Conservation (phyloP, 2,113 vertebrate species). For the Miniopterus natalensis region DNA sequence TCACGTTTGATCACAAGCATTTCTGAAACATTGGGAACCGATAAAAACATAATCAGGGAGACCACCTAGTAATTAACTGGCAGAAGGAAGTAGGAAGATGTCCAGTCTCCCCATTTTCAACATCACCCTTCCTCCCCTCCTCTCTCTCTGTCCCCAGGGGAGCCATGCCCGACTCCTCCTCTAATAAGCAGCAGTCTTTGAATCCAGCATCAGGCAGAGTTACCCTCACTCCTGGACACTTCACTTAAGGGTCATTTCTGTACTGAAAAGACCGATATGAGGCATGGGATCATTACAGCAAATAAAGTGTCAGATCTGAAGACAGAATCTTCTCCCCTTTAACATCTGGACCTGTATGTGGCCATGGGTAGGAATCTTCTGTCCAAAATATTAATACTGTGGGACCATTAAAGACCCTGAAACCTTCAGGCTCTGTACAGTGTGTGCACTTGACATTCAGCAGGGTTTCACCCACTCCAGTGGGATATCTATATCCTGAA, state of each 20-base stretch:
- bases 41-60: background rate
- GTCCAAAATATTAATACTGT: background rate
- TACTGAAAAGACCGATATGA: background rate
- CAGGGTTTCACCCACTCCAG: background rate
- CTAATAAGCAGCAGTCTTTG: too few species aligned
- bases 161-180: too few species aligned
- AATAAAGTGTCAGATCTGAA: background rate
- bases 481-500: background rate
- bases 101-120: background rate
- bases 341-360: background rate
- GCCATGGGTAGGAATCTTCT: background rate
- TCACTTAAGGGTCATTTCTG: background rate
- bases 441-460: background rate
- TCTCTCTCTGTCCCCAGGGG: background rate
- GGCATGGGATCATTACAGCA: background rate
- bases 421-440: background rate
- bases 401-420: rapidly evolving
- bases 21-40: background rate
- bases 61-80: background rate
- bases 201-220: background rate
- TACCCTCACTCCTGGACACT: background rate
- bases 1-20: background rate
- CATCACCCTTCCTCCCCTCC: too few species aligned
- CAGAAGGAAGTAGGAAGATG: background rate
- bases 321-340: background rate